Evolutionary conservation across 1,140 invertebrate species (phyloP), one percentile per base, ranked within the genome.

Genomic region (Anastatus disparis): DNA sequence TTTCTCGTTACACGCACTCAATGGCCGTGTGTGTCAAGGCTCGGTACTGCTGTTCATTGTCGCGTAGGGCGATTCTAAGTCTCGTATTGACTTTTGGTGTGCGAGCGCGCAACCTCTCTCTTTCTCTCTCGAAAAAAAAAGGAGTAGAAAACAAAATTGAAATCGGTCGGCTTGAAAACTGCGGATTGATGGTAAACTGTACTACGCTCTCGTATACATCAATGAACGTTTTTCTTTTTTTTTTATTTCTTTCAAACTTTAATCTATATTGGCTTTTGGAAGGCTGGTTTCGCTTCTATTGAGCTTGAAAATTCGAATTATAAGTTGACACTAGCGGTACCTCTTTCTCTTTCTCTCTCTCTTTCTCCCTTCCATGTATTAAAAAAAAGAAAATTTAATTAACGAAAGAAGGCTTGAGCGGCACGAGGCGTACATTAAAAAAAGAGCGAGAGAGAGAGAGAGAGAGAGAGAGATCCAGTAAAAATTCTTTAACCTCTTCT

Each of bases 21-120:
- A 79, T 78, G 76, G 74, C 71, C 77, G 75, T 82, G 79, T 82
- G 71, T 81, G 35, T 38, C 6, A 38, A 7, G 79, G 78, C 79
- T 80, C 78, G 78, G 76, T 46, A 6, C 6, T 17, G 66, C 74
- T 75, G 70, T 76, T 76, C 78, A 81, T 81, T 81, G 80, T 81
- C 74, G 72, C 75, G 77, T n/a, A n/a, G n/a, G n/a, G 78, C 78
- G 78, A 77, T 78, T 77, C 81, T 81, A 55, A 65, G 50, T 55
- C 50, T 44, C 26, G 38, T 65, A 65, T 65, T 65, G 63, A 65
- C 63, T 55, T 13, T 65, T 7, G 22, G 2, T 7, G 0, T 1
- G 13, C 13, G 29, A 8, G 42, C 3, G 15, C 1, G 10, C 4
- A 35, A n/a, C n/a, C n/a, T n/a, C n/a, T n/a, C n/a, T n/a, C n/a